Evolutionary conservation across 2,113 vertebrate genomes (phyloP), one percentile per base, ranked within the genome.

Genomic region (Sarotherodon lohbergeri): DNA sequence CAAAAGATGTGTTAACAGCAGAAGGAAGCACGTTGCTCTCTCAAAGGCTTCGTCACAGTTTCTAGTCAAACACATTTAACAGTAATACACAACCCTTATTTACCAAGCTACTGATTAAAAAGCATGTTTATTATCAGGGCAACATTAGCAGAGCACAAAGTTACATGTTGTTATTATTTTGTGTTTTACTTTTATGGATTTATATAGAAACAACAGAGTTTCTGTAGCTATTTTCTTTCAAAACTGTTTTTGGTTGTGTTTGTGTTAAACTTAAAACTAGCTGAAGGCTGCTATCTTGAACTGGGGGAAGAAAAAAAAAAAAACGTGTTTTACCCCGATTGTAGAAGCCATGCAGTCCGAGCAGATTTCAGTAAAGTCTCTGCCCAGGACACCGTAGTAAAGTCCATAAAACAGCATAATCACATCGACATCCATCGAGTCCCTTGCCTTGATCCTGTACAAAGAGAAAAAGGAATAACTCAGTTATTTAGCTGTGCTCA

Each of bases 321-420:
- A 46, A 46, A 29, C 0, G 2, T 9, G 11, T 29, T 81, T 83
- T 88, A 96, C 90, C 92, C 96, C 94, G 27, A 93, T 92, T 1
- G 95, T 96, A 7, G 96, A 96, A 34, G 94, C 95, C 96, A 96
- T 95, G 90, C 94, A 96, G 91, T 96, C 97, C 0, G 96, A 97
- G 88, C 94, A 97, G 91, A 96, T 96, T 79, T 96, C 96, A 17
- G 96, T 95, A 7, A 96, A 97, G 87, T 96, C 94, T 90, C 94
- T 87, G 29, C 94, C 95, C 94, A 95, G 96, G 32, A 94, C 92
- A 32, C 95, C 93, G 2, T 95, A 97, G 86, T 96, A 97, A 8
- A 96, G 90, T 1, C 96, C 89, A 1, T 96, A 96, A 79, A 97
- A 97, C 85, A 97, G 84, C 91, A 96, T 94, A 39, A 96, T 89